Percentiles rank a stretch among this genome's conserved stretches.
Evolutionary conservation across 2,113 vertebrate genomes (phyloP).

Genomic region (Alouatta palliata): DNA sequence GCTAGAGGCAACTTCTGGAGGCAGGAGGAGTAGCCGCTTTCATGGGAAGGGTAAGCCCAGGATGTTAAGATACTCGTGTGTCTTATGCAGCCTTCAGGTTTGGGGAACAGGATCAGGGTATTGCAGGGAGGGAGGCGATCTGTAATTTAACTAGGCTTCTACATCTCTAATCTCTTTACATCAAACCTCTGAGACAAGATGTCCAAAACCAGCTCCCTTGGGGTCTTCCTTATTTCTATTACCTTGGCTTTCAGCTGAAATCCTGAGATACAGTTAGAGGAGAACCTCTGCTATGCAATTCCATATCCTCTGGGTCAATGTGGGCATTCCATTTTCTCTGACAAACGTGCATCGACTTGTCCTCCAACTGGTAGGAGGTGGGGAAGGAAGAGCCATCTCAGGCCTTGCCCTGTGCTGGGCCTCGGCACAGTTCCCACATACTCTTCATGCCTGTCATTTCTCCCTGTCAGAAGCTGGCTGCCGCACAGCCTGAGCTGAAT

Average conservation of each 20-base stretch:
- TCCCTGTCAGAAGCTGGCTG: background rate
- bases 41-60: background rate
- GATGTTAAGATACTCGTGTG: background rate
- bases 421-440: background rate
- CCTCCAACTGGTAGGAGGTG: background rate
- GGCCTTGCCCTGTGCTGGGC: background rate
- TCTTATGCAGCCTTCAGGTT: background rate
- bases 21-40: background rate
- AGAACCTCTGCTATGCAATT: background rate
- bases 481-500: background rate
- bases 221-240: background rate
- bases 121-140: background rate
- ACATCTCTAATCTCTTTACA: background rate
- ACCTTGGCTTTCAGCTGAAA: slow-evolving; percentile 15
- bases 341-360: background rate
- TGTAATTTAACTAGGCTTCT: background rate
- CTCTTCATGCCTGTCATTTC: background rate
- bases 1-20: background rate
- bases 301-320: background rate
- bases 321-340: background rate
- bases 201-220: background rate
- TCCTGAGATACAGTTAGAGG: background rate
- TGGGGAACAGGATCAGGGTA: background rate
- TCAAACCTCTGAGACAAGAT: background rate
- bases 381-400: background rate